phyloP scores from a whole-genome alignment of 2,888 invertebrate genomes.

The Cyclophora albipunctata region DNA sequence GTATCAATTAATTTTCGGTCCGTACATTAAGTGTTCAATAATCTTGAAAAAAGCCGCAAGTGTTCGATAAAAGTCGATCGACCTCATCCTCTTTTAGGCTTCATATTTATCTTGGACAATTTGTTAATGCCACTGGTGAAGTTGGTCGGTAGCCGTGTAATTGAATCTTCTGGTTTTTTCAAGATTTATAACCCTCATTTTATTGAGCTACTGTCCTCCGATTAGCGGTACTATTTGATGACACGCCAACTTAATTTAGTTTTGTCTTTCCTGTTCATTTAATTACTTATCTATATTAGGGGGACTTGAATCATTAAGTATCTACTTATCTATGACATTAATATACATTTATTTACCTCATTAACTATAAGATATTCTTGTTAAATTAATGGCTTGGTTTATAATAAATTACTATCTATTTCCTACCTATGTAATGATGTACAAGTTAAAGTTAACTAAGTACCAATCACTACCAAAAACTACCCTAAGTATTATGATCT shows the following conservation, averaged over 20 bases:
- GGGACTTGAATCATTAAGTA: too few relatives aligned
- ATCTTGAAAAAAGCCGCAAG: conserved; percentile 46
- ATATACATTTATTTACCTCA: too few relatives aligned
- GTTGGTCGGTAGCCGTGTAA: conserved; percentile 70
- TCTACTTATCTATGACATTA: too few relatives aligned
- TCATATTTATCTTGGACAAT: conserved; percentile 72
- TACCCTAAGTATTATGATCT: too few relatives aligned
- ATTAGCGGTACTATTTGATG: conserved; percentile 50
- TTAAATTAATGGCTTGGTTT: too few relatives aligned
- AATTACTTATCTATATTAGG: too few relatives aligned
- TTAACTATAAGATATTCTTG: too few relatives aligned
- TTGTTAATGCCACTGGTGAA: conserved; percentile 69
- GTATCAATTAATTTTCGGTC: conserved; percentile 61
- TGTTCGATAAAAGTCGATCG: conserved; percentile 44
- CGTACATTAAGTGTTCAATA: conserved; percentile 64
- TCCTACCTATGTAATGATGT: too few relatives aligned
- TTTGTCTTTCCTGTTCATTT: conserved; percentile 19
- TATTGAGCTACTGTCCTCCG: conserved; percentile 64
- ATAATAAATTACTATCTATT: too few relatives aligned
- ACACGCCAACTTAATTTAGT: conserved; percentile 35
- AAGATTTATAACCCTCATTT: conserved; percentile 58
- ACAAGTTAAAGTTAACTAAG: too few relatives aligned
- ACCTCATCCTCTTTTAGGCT: conserved; percentile 45
- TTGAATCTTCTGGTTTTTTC: conserved; percentile 70
- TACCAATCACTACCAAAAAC: too few relatives aligned